Base-by-base conservation (phyloP, 2,797 vertebrate genomes). In the Lycodopsis pacificus region DNA sequence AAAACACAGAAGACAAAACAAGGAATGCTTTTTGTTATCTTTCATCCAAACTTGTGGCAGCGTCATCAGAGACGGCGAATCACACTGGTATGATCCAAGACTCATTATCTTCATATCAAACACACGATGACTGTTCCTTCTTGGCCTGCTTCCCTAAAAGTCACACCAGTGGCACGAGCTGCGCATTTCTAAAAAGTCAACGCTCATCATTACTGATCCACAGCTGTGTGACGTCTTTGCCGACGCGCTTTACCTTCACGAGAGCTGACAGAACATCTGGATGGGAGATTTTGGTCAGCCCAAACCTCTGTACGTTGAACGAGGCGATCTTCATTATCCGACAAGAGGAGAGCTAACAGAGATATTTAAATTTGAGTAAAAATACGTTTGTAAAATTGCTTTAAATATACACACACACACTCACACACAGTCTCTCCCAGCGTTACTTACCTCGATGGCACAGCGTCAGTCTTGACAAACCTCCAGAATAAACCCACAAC, bases 231-330 rank as follows among this genome's bases (percentile, higher is more conserved):
- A 44, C 4, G 2, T n/a, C 25, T 62, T 13, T n/a, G 1, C 12
- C n/a, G 4, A 27, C 2, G 1, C 40, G 15, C 48, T 83, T 88
- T 83, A 94, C 94, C 90, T 93, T 90, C 4, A 92, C 86, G 53
- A 94, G 86, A 44, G 79, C 61, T 48, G 91, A 80, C 12, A 93
- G 72, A 20, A 90, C 81, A 1, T 89, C 77, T 63, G 71, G 76
- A 76, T 93, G 71, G 2, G 87, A 83, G 56, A 90, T 79, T 80
- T 96, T 94, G 7, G 62, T 76, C 19, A 76, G 3, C 36, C 93
- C 93, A 80, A 94, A 93, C 77, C 83, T 87, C 49, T 82, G 84
- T 0, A 82, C 65, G 3, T 91, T 92, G 65, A 93, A 93, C 3
- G 83, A 81, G 46, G 86, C 89, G 27, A 91, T 91, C 65, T 88